Percentiles rank a stretch among this genome's conserved stretches.
Conservation (phyloP, 2,888 invertebrate species). For the Aspidiotus rigidus region DNA sequence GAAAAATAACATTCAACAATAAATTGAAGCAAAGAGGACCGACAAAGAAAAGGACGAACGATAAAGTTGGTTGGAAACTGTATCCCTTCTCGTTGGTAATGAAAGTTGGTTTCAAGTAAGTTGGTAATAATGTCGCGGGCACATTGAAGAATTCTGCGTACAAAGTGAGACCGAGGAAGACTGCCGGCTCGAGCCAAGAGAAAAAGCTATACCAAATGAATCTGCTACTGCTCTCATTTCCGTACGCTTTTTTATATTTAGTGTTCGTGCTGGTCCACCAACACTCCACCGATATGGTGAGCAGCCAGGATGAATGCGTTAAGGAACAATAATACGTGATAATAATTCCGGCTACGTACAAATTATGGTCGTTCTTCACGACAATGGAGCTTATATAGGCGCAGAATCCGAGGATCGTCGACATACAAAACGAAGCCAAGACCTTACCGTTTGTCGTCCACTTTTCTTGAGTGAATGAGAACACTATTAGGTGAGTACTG, state of each 20-base stretch:
- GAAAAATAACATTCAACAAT: not conserved
- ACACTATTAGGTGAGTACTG: constrained; percentile 46
- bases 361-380: constrained; percentile 39
- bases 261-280: constrained; percentile 44
- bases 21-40: not conserved
- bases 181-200: constrained; percentile 45
- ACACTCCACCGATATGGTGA: constrained; percentile 48
- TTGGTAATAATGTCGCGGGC: constrained; percentile 38
- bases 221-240: constrained; percentile 42
- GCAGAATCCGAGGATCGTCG: constrained; percentile 46
- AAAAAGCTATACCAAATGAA: constrained; percentile 45
- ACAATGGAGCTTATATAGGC: constrained; percentile 45
- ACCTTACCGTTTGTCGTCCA: constrained; percentile 48
- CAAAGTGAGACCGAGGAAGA: constrained; percentile 42
- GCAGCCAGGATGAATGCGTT: constrained; percentile 50
- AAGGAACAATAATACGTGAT: constrained; percentile 47
- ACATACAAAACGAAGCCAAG: constrained; percentile 46
- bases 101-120: constrained; percentile 45
- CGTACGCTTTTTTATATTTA: constrained; percentile 43
- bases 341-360: constrained; percentile 45
- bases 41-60: not conserved
- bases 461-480: constrained; percentile 45
- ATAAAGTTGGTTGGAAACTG: not conserved
- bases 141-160: constrained; percentile 40
- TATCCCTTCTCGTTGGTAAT: not conserved